Base-by-base conservation (phyloP, 2,797 vertebrate genomes). In the Nasua narica region DNA sequence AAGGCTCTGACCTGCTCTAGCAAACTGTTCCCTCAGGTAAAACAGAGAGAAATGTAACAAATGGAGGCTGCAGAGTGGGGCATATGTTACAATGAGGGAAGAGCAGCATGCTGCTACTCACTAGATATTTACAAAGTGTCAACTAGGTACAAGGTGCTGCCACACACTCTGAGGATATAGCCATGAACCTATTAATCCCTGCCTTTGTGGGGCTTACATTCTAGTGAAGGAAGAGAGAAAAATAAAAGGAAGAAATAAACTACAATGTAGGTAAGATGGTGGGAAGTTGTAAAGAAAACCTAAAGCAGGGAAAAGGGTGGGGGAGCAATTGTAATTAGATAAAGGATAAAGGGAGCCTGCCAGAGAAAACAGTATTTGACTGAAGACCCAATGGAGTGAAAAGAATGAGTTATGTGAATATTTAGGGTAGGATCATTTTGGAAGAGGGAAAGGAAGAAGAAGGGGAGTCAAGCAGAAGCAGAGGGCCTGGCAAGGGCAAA, bases 381-480 rank as follows among this genome's bases (percentile, higher is more conserved):
- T 54, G 67, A 83, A 96, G 81, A 82, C 23, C 25, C 23, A 29
- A 1, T 25, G 62, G 18, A 56, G 25, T 72, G 46, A 48, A 56
- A 69, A 23, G 32, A 37, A 21, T 43, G 27, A 56, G 29, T 12
- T 43, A 4, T 27, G 50, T 9, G 15, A 95, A 43, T 72, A 91
- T 46, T 50, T 50, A 56, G 2, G 40, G 5, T 40, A 79, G 5
- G 65, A 32, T 79, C 60, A 58, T 48, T 43, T n/a, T 18, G 25
- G 70, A 89, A 89, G 70, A 88, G 46, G 70, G 15, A 87, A 48
- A 78, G 7, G 21, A 67, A 78, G 19, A 54, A 29, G 70, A 90
- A 19, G 46, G 35, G 48, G 23, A 52, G 11, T 13, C 21, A 32
- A n/a, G 27, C 29, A 70, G 19, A 54, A 82, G 32, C 37, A 2